These are phyloP conservation scores for Volucella inflata DNA, from an alignment of 2,888 invertebrate genomes.

Conservation along the genomic window DNA sequence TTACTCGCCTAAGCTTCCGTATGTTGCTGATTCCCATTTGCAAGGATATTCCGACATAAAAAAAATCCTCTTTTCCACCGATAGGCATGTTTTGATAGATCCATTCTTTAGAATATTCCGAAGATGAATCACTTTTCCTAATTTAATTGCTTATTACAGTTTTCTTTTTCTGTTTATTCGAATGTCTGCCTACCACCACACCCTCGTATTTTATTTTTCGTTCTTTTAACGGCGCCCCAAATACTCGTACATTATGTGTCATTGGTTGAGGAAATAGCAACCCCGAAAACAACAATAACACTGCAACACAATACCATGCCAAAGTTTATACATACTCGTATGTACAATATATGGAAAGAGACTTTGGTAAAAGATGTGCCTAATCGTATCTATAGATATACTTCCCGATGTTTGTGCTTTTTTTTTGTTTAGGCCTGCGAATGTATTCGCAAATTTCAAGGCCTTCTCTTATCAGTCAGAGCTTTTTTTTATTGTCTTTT, in stretches of 20 bases:
- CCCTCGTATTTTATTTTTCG: conserved; percentile 6
- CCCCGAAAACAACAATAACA: conserved; percentile 25
- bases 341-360: neutral
- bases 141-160: conserved; percentile 39
- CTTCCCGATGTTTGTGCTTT: conserved; percentile 20
- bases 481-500: conserved; percentile 25
- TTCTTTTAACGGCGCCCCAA: conserved; percentile 1
- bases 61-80: neutral
- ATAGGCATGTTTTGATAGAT: conserved; percentile 13
- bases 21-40: neutral
- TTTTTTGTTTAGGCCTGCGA: neutral
- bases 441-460: conserved; percentile 51
- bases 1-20: too few species aligned
- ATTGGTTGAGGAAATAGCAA: conserved; percentile 40
- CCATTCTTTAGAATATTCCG: conserved; percentile 13
- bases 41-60: neutral
- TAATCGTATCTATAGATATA: conserved; percentile 7
- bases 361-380: neutral
- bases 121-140: conserved; percentile 49
- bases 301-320: neutral
- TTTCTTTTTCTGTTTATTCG: neutral
- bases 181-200: conserved; percentile 15
- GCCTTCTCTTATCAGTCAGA: conserved; percentile 53
- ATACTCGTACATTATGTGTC: conserved; percentile 37
- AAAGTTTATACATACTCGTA: neutral